Evolutionary conservation across 2,797 vertebrate species (phyloP), one percentile per base, ranked within the genome.

Genomic region (Sebastes taczanowskii): DNA sequence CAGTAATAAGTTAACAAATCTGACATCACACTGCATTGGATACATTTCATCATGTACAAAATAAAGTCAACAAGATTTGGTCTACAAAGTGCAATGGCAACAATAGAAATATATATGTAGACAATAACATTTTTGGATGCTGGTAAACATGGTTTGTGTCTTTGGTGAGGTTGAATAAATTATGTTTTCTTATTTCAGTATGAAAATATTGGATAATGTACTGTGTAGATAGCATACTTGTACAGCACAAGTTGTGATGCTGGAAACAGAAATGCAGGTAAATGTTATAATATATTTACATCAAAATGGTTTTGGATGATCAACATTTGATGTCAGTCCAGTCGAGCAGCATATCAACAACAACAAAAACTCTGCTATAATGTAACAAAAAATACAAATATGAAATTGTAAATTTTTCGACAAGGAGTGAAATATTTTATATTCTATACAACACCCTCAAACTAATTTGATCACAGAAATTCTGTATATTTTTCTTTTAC

Each of bases 91-190:
- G 42, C 65, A 78, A 71, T 64, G 70, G 60, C 62, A 81, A 84
- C 75, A 69, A 81, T 77, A 86, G 14, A 86, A 82, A 74, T 38
- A 74, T 38, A 71, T 38, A 71, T 74, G 67, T 6, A 71, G 22
- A 84, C 35, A 69, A 63, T 77, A 86, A 56, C 82, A 71, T 60
- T 46, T 46, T 25, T 71, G 22, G 55, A 80, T 74, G 76, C 81
- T 78, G 78, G 89, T 90, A 89, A 88, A 91, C 67, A 80, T 64
- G 77, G 49, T 83, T 84, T 38, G 8, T 87, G 75, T 94, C 91
- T 94, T 94, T 94, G 92, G 93, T 90, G 92, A 87, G 18, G 66
- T 78, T 59, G 29, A 88, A 86, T 27, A 70, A 55, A 86, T 77
- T 1, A 32, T 73, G 60, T 67, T 70, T 65, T 35, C 18, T 66